These are phyloP conservation scores for Octodon degus DNA, from an alignment of 2,113 vertebrate species.

Conservation along the genomic window DNA sequence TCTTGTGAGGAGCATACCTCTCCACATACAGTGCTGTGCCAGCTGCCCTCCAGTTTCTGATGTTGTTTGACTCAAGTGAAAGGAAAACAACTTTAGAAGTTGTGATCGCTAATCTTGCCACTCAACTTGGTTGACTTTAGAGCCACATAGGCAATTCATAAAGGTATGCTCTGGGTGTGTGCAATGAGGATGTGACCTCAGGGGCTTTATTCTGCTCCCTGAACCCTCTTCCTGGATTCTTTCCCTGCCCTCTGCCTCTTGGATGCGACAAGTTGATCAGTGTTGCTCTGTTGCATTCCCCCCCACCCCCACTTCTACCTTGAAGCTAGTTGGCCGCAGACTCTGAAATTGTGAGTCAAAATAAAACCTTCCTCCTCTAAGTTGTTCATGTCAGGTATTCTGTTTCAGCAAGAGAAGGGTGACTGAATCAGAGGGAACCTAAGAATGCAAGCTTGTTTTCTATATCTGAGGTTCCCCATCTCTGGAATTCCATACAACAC, in stretches of 20 bases:
- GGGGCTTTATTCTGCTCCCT: background rate
- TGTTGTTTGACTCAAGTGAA: background rate
- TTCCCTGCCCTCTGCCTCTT: background rate
- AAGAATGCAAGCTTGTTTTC: background rate
- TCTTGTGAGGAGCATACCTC: background rate
- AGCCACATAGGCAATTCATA: background rate
- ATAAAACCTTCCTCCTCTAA: background rate
- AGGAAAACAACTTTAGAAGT: background rate
- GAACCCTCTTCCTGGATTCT: background rate
- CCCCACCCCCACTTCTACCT: background rate
- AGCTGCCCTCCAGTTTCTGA: background rate
- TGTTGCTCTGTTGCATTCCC: background rate
- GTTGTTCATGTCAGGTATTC: background rate
- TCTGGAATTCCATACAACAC: background rate
- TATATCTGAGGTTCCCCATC: background rate
- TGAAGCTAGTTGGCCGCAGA: background rate
- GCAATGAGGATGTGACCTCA: background rate
- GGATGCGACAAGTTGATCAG: background rate
- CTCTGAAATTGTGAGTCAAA: background rate
- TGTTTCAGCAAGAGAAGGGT: background rate
- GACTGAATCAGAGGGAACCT: background rate
- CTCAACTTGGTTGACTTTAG: background rate
- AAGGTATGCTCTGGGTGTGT: background rate
- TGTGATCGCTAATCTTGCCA: background rate
- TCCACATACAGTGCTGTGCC: background rate